A percentile compares a stretch with the other conserved stretches of the same genome.
phyloP scores from a whole-genome alignment of 2,113 vertebrate species.

The Ascaphus truei region DNA sequence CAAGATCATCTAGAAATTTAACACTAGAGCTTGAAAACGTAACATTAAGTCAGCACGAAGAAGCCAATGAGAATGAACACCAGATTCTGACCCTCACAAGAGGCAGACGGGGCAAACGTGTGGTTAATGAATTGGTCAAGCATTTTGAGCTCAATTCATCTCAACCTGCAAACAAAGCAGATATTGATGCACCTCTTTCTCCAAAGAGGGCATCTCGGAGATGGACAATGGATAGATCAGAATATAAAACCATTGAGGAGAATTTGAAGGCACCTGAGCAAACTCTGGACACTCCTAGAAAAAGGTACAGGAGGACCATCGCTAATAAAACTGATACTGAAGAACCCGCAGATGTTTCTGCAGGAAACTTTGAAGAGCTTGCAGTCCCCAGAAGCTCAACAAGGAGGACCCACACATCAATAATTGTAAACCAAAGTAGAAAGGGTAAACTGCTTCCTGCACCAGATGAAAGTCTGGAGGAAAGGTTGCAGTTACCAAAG shows the following conservation, averaged over 20 bases:
- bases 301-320: constrained; percentile 40
- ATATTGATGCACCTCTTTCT: constrained; percentile 34
- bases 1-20: constrained; percentile 53
- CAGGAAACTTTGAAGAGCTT: constrained; percentile 25
- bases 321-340: not conserved
- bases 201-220: constrained; percentile 57
- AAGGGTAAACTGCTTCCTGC: not conserved
- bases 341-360: not conserved
- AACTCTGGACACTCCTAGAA: constrained; percentile 37
- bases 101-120: constrained; percentile 52
- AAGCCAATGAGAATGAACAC: constrained; percentile 31
- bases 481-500: constrained; percentile 10
- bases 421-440: constrained; percentile 40
- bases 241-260: constrained; percentile 29
- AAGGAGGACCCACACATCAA: constrained; percentile 23
- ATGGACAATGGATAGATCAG: constrained; percentile 24
- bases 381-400: not conserved
- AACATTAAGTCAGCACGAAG: constrained; percentile 45
- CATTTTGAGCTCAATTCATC: constrained; percentile 40
- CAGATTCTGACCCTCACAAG: constrained; percentile 47
- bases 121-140: constrained; percentile 37
- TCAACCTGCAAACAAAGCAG: constrained; percentile 26
- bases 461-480: constrained; percentile 35
- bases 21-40: constrained; percentile 48
- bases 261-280: constrained; percentile 16